phyloP scores from a whole-genome alignment of 2,797 vertebrate species.

The Aulostomus chinensis region DNA sequence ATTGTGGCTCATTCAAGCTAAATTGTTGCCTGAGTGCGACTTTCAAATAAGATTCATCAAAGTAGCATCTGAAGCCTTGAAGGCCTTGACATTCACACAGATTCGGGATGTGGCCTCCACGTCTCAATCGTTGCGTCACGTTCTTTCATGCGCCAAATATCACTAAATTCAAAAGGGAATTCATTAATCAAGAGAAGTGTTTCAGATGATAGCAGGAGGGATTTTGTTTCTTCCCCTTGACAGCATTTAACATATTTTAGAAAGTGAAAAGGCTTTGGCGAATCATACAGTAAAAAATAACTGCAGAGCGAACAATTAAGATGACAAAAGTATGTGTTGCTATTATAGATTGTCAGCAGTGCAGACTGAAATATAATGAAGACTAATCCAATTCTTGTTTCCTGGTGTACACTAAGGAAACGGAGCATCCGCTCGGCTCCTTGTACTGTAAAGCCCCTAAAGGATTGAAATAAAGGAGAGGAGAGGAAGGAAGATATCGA shows the following conservation, averaged over 20 bases:
- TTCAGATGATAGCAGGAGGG: slow-evolving; percentile 4
- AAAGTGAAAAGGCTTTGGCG: slow-evolving; percentile 3
- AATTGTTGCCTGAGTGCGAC: background rate
- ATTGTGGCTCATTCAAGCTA: no score
- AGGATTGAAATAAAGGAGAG: slow-evolving; percentile 23
- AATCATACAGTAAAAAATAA: slow-evolving; percentile 1
- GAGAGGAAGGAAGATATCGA: slow-evolving; percentile 69
- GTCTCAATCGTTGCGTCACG: background rate
- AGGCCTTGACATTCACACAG: background rate
- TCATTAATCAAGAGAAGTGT: background rate
- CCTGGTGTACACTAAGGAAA: slow-evolving; percentile 37
- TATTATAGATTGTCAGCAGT: slow-evolving; percentile 7
- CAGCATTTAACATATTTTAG: slow-evolving; percentile 5
- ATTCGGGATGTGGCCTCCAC: background rate
- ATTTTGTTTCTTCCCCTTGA: background rate
- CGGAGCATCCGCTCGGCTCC: slow-evolving; percentile 54
- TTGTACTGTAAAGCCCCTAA: slow-evolving; percentile 60
- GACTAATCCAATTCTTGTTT: slow-evolving; percentile 10
- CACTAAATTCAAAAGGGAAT: background rate
- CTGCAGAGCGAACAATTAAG: background rate
- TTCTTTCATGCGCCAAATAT: background rate
- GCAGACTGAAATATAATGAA: slow-evolving; percentile 8
- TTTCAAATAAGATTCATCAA: background rate
- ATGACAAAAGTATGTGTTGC: slow-evolving; percentile 2
- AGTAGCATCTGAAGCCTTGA: background rate